Evolutionary conservation across 2,888 invertebrate species (phyloP).

Genomic region (Sialis fuliginosa): DNA sequence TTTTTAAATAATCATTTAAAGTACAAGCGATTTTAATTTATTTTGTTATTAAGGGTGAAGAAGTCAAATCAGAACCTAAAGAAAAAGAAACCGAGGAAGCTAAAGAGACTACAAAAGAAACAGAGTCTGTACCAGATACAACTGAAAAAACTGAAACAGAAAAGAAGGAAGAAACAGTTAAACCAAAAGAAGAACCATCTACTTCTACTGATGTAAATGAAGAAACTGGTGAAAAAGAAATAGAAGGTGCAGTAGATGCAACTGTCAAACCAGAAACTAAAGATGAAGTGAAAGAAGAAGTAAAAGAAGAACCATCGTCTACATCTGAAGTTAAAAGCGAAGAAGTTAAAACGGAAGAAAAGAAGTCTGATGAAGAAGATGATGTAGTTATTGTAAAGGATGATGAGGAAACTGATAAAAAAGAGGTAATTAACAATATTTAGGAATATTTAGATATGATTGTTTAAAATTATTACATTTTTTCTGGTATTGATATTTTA

Average conservation of each 20-base stretch:
- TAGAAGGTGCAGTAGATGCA: slow-evolving; percentile 14
- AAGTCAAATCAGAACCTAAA: slow-evolving; percentile 14
- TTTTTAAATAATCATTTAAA: no score
- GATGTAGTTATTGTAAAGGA: slow-evolving; percentile 50
- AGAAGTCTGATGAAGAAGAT: slow-evolving; percentile 35
- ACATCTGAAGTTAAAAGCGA: slow-evolving; percentile 17
- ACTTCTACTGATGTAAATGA: slow-evolving; percentile 14
- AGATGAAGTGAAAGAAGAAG: slow-evolving; percentile 11
- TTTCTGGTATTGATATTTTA: no score
- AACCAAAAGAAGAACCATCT: slow-evolving; percentile 9
- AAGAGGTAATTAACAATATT: slow-evolving; percentile 16
- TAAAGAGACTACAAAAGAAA: slow-evolving; percentile 20
- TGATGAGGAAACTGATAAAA: slow-evolving; percentile 29
- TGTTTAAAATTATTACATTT: background rate
- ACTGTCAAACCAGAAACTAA: slow-evolving; percentile 15
- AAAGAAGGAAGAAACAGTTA: slow-evolving; percentile 15
- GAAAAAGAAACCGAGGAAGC: slow-evolving; percentile 19
- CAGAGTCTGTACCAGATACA: slow-evolving; percentile 24
- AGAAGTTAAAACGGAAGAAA: slow-evolving; percentile 24
- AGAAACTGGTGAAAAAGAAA: slow-evolving; percentile 15
- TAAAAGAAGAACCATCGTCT: slow-evolving; percentile 8
- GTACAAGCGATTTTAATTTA: slow-evolving; percentile 13
- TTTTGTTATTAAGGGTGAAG: slow-evolving; percentile 12
- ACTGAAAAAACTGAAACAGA: slow-evolving; percentile 14
- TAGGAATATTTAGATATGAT: background rate